Evolutionary conservation across 2,888 invertebrate species (phyloP), one percentile per base, ranked within the genome.

Genomic region (Synanthedon andrenaeformis): DNA sequence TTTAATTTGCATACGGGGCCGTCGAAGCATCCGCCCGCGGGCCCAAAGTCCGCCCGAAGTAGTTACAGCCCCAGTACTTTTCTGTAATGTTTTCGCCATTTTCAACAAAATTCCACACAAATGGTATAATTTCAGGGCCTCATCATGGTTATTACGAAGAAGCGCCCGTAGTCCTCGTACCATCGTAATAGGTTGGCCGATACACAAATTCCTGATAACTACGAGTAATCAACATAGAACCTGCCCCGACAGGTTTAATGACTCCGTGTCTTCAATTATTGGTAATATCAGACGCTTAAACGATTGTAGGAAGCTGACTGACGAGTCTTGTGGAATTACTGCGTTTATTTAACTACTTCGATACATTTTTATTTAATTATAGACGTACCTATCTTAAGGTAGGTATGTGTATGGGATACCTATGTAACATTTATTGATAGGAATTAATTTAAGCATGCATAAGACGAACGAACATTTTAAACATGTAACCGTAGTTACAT

Each of bases 31-130:
- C 64, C 66, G 79, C 82, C 81, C 23, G 63, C 70, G 68, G 82
- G 78, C 42, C 74, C 59, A 61, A 66, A 72, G 70, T 8, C 77
- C 77, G 77, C 69, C 69, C 73, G 63, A 66, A 79, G 74, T 74
- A 76, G 76, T 78, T 76, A 76, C 81, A 72, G 82, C 82, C 84
- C 86, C 84, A 78, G 82, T 85, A 84, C 81, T 86, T 86, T 86
- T 83, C 82, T 83, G 82, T 85, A 86, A 87, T 87, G 82, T 87
- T 86, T 87, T 87, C 86, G 86, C 87, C 86, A 83, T 87, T 86
- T 86, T 77, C 83, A 85, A 86, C 86, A 84, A 86, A 86, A 85
- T 86, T 87, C 86, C 87, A 65, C 72, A 80, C 87, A 86, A 87
- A 86, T 87, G 81, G 75, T 86, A 85, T 87, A 87, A 87, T 87